Evolutionary conservation across 1,140 invertebrate genomes (phyloP), one percentile per base, ranked within the genome.

Genomic region (Eubasilissa regina): DNA sequence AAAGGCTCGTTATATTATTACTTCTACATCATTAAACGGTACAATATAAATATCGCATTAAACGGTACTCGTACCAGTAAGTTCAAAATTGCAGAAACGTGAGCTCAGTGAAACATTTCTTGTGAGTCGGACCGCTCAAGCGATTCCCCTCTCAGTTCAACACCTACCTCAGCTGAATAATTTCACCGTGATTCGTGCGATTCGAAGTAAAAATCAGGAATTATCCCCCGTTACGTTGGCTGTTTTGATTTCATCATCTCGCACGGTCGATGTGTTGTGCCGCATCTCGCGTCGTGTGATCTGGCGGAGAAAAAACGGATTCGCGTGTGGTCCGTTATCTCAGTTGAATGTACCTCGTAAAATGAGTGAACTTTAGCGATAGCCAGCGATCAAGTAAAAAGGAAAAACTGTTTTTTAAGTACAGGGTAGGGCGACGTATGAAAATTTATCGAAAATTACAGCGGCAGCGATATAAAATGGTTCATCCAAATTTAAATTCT

Each of bases 221-320:
- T 70, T 70, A 70, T 48, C 45, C 25, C 17, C 66, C 66, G 66
- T 70, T 70, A 48, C 19, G 44, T 19, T 51, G 13, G 66, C n/a
- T 48, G 8, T 17, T 51, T 21, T 48, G 15, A 48, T 7, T 51
- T 15, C n/a, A 21, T 48, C 17, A 70, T 48, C 44, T 70, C 44
- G 21, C 43, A 12, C 6, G 25, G 25, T 19, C 17, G 58, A 62
- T 10, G 11, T 13, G 58, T 35, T 1, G 25, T 9, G 25, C 21
- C 25, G 21, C 17, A 62, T 21, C 21, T 62, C 0, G 25, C 53
- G n/a, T 7, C 53, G 53, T 56, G 53, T 17, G 53, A 15, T 15
- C n/a, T 35, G 25, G 25, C 25, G 8, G 17, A 58, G n/a, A 47
- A 62, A 62, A 66, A 66, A 45, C 62, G 44, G 25, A 44, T 66